Evolutionary conservation across 2,797 vertebrate species (phyloP), one percentile per base, ranked within the genome.

Genomic region (Masticophis lateralis): DNA sequence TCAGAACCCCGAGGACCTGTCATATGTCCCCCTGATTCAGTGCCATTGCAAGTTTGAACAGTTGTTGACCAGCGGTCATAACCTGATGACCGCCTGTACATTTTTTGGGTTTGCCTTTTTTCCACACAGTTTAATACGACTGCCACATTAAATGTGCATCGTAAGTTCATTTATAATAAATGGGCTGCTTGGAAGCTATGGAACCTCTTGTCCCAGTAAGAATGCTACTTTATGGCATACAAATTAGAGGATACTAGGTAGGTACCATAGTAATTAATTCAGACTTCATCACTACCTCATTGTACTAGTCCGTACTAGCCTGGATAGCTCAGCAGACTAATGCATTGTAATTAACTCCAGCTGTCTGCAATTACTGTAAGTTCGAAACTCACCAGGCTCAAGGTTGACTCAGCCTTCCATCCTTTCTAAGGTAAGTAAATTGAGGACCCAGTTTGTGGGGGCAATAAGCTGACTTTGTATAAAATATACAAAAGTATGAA

Each of bases 221-320:
- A 93, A 9, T 90, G 5, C 16, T 59, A 18, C 60, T 74, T 61
- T 25, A 22, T 28, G 61, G 18, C 22, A 14, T 27, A 55, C 32
- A 66, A 88, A 87, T 59, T 53, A 51, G 61, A 87, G 63, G 14
- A 32, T 60, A 88, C n/a, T 43, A 88, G 51, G 22, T 66, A 87
- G 88, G 25, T 56, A 10, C 27, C 56, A 12, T n/a, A 47, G 69
- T 79, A 55, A 37, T 32, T 43, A 63, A 88, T 53, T n/a, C 28
- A 14, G 14, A 28, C 9, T 57, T 74, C 6, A 3, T 51, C 47
- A 60, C 22, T 66, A 43, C 37, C 57, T 56, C 37, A 43, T 56
- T 92, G 79, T 95, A 95, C 13, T 18, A 94, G 74, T 61, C 93
- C 93, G 37, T 37, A 37, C 37, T 37, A 37, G 37, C 37, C 37